These are phyloP conservation scores for Crambe crambe DNA, from an alignment of 37 sponge, comb jelly and placozoan species.

Conservation along the genomic window DNA sequence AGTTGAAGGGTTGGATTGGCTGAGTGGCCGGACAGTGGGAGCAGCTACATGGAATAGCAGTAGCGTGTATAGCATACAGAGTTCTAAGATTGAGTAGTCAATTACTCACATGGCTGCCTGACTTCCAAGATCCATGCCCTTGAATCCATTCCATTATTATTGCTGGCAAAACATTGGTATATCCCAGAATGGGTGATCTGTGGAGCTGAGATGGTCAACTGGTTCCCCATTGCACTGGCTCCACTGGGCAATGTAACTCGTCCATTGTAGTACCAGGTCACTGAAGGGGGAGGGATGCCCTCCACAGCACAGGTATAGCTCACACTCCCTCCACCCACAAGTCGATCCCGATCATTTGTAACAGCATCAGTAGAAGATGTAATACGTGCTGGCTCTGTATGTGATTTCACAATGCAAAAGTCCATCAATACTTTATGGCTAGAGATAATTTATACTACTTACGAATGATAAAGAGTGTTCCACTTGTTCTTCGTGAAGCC, in stretches of 20 bases:
- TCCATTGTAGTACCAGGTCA: slow-evolving; percentile 58
- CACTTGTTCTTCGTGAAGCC: background rate
- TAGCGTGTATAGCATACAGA: no score
- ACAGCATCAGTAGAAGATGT: background rate
- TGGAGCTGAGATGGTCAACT: slow-evolving; percentile 2
- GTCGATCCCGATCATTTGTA: background rate
- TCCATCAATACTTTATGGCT: no score
- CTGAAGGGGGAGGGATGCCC: slow-evolving; percentile 15
- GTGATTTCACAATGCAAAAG: no score
- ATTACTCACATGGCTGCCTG: slow-evolving; percentile 37
- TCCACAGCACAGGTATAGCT: slow-evolving; percentile 34
- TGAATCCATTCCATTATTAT: background rate
- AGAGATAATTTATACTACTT: no score
- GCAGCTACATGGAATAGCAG: no score
- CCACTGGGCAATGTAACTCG: background rate
- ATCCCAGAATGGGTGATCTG: slow-evolving; percentile 33
- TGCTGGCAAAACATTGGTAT: slow-evolving; percentile 62
- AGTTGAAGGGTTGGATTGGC: no score
- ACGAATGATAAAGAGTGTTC: no score
- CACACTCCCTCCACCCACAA: slow-evolving; percentile 1
- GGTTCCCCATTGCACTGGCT: background rate
- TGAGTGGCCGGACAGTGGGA: no score
- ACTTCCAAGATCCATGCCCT: slow-evolving; percentile 44
- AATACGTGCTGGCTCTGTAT: slow-evolving; percentile 37
- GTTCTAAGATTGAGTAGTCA: no score